A percentile compares a stretch with the other conserved stretches of the same genome.
Conservation (phyloP, 64 coral and sea anemone species). For the Trachythela sp. region DNA sequence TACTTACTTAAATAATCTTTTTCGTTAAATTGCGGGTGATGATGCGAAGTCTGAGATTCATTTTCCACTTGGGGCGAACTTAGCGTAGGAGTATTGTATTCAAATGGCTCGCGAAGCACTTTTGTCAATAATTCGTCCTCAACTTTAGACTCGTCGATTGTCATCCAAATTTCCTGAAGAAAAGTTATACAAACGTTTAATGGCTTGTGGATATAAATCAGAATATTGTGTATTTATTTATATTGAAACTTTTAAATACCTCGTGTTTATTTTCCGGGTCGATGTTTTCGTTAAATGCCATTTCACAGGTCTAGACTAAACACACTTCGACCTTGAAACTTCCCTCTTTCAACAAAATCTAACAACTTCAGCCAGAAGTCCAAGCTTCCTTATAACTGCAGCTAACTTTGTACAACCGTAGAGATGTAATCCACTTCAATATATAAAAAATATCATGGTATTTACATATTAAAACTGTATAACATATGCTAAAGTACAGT, state of each 20-base stretch:
- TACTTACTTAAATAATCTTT: conserved; percentile 74
- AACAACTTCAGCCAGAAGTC: neutral
- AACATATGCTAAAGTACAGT: neutral
- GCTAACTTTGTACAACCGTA: neutral
- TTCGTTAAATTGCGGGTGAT: conserved; percentile 65
- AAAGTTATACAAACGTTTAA: neutral
- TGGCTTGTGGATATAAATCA: neutral
- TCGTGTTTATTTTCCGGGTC: neutral
- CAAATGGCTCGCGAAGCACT: conserved; percentile 56
- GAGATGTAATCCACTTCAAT: neutral
- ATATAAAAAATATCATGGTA: neutral
- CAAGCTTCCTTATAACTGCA: neutral
- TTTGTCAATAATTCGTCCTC: conserved; percentile 58
- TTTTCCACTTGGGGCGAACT: conserved; percentile 9
- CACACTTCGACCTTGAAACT: neutral
- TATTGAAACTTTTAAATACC: neutral
- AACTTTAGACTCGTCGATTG: conserved; percentile 11
- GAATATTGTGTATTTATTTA: neutral
- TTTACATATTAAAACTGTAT: neutral
- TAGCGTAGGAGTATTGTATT: conserved; percentile 34
- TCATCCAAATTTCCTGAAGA: conserved; percentile 19
- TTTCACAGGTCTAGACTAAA: neutral
- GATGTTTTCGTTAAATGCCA: neutral
- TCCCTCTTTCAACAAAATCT: neutral
- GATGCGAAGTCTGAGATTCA: conserved; percentile 51